These are phyloP conservation scores for Potorous gilbertii DNA, from an alignment of 2,797 vertebrate genomes.

Conservation along the genomic window DNA sequence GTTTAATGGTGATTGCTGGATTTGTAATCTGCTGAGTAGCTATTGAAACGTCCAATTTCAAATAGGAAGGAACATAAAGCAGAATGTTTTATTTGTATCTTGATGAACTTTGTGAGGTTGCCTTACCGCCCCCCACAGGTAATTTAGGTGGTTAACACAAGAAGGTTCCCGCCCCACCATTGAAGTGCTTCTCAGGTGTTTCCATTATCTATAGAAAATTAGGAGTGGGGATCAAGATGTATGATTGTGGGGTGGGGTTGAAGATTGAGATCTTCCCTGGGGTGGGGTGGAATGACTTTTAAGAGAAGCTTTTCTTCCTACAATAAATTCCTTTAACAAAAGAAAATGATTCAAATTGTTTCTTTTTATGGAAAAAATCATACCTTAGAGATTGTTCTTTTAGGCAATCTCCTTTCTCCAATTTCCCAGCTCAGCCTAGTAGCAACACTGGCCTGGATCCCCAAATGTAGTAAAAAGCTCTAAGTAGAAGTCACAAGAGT, in stretches of 20 bases:
- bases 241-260: too few relatives aligned
- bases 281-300: too few relatives aligned
- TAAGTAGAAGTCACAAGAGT: not conserved
- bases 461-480: not conserved
- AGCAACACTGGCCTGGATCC: not conserved
- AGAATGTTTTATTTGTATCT: not conserved
- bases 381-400: not conserved
- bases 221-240: too few relatives aligned
- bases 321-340: not conserved
- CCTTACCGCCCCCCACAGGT: too few relatives aligned
- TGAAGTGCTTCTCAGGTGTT: not conserved
- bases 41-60: not conserved
- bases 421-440: not conserved
- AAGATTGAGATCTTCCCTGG: too few relatives aligned
- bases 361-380: not conserved
- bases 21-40: not conserved
- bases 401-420: not conserved
- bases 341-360: not conserved
- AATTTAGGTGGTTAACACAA: not conserved
- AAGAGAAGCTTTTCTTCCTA: not conserved
- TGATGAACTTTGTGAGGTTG: too few relatives aligned
- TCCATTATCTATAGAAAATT: not conserved
- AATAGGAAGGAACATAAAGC: not conserved
- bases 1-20: not conserved
- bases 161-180: accelerated